These are phyloP conservation scores for Xiphophorus birchmanni DNA, from an alignment of 2,797 vertebrate genomes.

Conservation along the genomic window DNA sequence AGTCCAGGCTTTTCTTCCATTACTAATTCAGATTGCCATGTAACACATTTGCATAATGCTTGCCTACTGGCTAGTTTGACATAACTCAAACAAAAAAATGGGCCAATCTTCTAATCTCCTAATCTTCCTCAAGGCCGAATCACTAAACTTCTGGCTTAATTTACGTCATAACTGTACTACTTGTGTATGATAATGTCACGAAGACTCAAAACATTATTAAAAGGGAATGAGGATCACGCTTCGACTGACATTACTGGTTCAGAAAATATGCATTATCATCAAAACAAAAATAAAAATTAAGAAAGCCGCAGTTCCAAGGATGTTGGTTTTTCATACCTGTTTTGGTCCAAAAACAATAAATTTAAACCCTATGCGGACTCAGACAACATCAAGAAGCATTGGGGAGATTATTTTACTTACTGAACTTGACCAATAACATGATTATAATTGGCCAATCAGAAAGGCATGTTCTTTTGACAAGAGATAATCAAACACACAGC, in stretches of 20 bases:
- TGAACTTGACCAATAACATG: not conserved
- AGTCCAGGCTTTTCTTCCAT: conserved; percentile 12
- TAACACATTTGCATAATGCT: conserved; percentile 21
- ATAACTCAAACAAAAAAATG: conserved; percentile 8
- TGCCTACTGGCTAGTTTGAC: conserved; percentile 15
- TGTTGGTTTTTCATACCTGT: not conserved
- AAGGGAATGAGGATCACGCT: not conserved
- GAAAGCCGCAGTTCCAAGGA: not conserved
- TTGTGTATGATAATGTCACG: not conserved
- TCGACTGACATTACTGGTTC: not conserved
- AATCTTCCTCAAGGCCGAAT: conserved; percentile 4
- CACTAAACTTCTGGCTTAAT: not conserved
- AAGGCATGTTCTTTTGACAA: not conserved
- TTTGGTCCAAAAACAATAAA: not conserved
- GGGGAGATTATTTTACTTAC: not conserved
- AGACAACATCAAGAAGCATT: not conserved
- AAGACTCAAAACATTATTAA: not conserved
- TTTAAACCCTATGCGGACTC: not conserved
- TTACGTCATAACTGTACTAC: not conserved
- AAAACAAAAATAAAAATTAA: not conserved
- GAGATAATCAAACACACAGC: not conserved
- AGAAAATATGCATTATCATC: not conserved
- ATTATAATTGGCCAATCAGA: not conserved
- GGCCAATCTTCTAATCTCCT: not conserved
- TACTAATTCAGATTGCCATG: conserved; percentile 6